Conservation (phyloP, 1,140 invertebrate species). For the Drosophila lowei region DNA sequence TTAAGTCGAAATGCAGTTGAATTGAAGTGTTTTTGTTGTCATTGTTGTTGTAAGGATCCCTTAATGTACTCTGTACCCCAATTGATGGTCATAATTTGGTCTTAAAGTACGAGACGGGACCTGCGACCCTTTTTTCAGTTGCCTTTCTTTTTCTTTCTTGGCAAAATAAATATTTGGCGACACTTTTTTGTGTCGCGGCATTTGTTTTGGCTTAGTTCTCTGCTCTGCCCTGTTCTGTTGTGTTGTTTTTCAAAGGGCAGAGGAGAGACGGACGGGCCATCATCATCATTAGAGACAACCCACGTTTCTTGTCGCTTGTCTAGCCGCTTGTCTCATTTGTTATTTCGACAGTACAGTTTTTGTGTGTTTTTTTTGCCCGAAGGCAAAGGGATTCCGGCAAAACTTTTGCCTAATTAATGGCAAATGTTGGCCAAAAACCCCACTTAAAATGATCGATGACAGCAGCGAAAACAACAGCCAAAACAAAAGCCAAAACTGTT, state of each 20-base stretch:
- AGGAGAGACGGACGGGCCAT: conserved; percentile 5
- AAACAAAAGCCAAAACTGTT: conserved; percentile 47
- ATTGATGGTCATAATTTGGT: conserved; percentile 6
- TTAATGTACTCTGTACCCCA: conserved; percentile 18
- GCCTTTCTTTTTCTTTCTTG: conserved; percentile 18
- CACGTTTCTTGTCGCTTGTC: conserved; percentile 46
- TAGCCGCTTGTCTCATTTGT: conserved; percentile 35
- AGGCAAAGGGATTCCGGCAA: conserved; percentile 40
- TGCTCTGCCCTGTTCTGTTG: not conserved
- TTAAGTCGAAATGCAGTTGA: no score
- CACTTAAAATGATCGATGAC: conserved; percentile 66
- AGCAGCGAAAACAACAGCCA: conserved; percentile 25
- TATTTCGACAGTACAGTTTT: conserved; percentile 38
- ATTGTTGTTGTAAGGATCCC: no score
- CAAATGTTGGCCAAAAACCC: conserved; percentile 52
- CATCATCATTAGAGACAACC: conserved; percentile 65
- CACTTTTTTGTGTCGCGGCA: conserved; percentile 46
- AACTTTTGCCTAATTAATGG: conserved; percentile 71
- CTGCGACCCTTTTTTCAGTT: conserved; percentile 15
- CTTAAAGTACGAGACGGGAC: not conserved
- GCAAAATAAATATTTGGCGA: conserved; percentile 65
- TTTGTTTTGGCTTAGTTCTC: conserved; percentile 37
- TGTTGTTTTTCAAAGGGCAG: not conserved
- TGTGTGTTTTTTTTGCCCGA: not conserved
- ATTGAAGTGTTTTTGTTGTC: no score